These are phyloP conservation scores for Alfaro cultratus DNA, from an alignment of 2,797 vertebrate species.

Conservation along the genomic window DNA sequence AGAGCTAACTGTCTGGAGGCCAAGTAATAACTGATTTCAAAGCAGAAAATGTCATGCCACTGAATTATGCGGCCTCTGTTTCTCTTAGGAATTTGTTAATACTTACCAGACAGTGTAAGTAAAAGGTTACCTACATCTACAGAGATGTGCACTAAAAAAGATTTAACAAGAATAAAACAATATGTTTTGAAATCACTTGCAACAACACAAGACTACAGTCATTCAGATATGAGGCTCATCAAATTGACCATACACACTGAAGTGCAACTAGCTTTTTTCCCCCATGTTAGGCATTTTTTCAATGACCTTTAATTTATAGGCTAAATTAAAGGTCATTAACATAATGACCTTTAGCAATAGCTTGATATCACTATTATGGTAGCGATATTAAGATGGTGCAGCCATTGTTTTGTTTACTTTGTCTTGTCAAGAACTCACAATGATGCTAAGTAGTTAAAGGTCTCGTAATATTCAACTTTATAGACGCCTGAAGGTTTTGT, in stretches of 20 bases:
- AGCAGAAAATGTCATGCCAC: slow-evolving; percentile 31
- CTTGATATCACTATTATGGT: neutral
- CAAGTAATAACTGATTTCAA: slow-evolving; percentile 21
- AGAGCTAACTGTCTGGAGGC: slow-evolving; percentile 35
- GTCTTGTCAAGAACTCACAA: neutral
- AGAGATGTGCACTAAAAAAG: neutral
- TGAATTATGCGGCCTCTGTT: slow-evolving; percentile 25
- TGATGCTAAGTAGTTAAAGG: neutral
- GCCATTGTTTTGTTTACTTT: neutral
- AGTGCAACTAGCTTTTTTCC: slow-evolving; percentile 11
- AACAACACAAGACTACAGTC: neutral
- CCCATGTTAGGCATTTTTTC: neutral
- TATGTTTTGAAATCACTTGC: slow-evolving; percentile 7
- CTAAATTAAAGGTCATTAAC: too few relatives aligned
- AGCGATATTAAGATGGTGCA: neutral
- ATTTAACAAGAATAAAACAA: neutral
- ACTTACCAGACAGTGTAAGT: slow-evolving; percentile 6
- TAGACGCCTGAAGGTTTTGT: neutral
- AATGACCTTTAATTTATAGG: neutral
- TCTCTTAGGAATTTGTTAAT: slow-evolving; percentile 14
- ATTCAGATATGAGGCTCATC: slow-evolving; percentile 19
- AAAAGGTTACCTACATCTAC: neutral
- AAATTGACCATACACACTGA: neutral
- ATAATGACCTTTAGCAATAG: too few relatives aligned
- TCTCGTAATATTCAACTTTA: neutral